Conservation (phyloP, 2,113 vertebrate species). For the Nannobrachium achirus region DNA sequence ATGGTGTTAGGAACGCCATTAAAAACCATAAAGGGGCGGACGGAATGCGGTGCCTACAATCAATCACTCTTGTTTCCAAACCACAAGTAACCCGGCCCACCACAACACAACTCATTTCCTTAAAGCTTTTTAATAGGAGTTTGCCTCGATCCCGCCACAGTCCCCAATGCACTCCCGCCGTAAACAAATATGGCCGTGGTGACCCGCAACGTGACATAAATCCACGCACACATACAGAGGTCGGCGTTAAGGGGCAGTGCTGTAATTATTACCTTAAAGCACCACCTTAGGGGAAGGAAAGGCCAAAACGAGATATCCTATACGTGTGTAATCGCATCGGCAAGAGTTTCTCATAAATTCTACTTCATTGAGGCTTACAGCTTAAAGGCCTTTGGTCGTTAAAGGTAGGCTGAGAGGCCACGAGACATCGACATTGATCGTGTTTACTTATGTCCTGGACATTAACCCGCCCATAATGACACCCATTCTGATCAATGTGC, state of each 20-base stretch:
- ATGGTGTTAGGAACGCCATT: constrained; percentile 68
- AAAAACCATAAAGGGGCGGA: constrained; percentile 54
- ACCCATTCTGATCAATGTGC: constrained; percentile 46
- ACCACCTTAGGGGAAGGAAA: neutral
- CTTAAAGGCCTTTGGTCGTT: constrained; percentile 20
- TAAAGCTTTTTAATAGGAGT: constrained; percentile 46
- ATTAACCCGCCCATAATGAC: constrained; percentile 58
- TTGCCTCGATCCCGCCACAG: constrained; percentile 15
- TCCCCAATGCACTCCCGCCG: neutral
- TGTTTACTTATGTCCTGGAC: constrained; percentile 47
- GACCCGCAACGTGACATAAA: neutral
- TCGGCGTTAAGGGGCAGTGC: neutral
- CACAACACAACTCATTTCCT: constrained; percentile 49
- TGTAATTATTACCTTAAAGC: neutral
- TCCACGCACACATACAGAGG: neutral
- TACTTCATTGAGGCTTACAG: constrained; percentile 21
- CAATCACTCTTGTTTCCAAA: constrained; percentile 47
- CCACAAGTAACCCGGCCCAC: constrained; percentile 27
- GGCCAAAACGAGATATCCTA: neutral
- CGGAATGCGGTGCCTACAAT: constrained; percentile 61
- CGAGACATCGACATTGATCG: constrained; percentile 46
- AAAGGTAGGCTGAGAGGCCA: constrained; percentile 18
- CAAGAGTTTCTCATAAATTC: neutral
- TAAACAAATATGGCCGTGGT: neutral
- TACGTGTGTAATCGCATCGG: constrained; percentile 21